Percentiles rank a stretch among this genome's conserved stretches.
Evolutionary conservation across 1,140 invertebrate genomes (phyloP).

Genomic region (Reticulitermes speratus): DNA sequence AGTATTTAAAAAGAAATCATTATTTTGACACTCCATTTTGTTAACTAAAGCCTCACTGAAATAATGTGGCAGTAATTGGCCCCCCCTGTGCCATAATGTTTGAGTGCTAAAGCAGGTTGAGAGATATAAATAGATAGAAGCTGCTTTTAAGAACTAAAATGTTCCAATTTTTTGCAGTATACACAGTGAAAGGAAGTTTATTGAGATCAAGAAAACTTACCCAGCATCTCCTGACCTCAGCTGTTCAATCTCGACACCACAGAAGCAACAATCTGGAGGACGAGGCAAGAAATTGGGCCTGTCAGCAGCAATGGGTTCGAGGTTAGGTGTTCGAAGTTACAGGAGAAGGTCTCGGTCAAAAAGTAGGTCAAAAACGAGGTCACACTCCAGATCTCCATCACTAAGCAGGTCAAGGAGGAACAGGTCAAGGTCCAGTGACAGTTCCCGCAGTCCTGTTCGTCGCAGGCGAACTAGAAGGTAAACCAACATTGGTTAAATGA

Average conservation of each 20-base stretch:
- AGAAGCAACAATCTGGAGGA: slow-evolving; percentile 8
- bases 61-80: too few relatives aligned
- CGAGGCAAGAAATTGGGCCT: slow-evolving; percentile 47
- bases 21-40: too few relatives aligned
- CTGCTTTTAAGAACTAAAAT: neutral
- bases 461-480: slow-evolving; percentile 34
- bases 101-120: too few relatives aligned
- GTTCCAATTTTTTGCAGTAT: slow-evolving; percentile 53
- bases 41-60: too few relatives aligned
- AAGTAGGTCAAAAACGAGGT: slow-evolving; percentile 51
- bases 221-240: slow-evolving; percentile 3
- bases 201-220: slow-evolving; percentile 43
- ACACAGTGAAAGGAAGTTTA: slow-evolving; percentile 70
- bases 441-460: slow-evolving; percentile 32
- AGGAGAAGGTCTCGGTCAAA: slow-evolving; percentile 34
- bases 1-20: too few relatives aligned
- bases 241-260: neutral
- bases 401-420: slow-evolving; percentile 23
- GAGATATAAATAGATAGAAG: too few relatives aligned
- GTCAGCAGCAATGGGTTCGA: slow-evolving; percentile 55
- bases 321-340: slow-evolving; percentile 48
- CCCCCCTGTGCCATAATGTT: too few relatives aligned
- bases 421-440: slow-evolving; percentile 28
- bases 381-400: slow-evolving; percentile 48
- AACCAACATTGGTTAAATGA: neutral